phyloP scores from a whole-genome alignment of 2,113 vertebrate species.

The Gadus macrocephalus region DNA sequence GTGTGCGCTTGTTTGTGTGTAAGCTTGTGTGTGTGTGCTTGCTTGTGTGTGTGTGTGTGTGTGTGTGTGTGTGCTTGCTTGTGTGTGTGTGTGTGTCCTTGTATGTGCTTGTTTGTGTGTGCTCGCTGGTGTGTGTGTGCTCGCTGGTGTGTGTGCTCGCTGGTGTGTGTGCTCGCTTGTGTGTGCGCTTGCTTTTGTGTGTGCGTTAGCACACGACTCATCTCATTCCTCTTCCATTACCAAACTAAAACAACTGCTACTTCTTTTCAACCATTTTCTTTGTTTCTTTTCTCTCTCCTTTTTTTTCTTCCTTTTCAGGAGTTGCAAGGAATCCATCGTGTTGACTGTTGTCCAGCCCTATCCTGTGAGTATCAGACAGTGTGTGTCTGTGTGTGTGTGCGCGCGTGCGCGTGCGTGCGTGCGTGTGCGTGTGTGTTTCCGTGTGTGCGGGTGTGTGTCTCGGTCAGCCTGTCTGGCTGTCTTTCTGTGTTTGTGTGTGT shows the following conservation, averaged over 20 bases:
- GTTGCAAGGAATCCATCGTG: constrained; percentile 96
- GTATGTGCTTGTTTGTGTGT: no score
- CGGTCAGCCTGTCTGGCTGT: no score
- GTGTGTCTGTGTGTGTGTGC: neutral
- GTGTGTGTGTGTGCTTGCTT: neutral
- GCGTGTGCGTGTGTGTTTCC: no score
- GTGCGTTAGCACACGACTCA: no score
- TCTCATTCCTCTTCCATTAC: no score
- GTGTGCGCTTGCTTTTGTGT: no score
- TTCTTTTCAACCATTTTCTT: no score
- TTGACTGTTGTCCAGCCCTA: constrained; percentile 95
- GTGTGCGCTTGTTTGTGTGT: no score
- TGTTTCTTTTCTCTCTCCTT: neutral
- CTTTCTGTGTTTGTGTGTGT: no score
- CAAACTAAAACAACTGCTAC: no score
- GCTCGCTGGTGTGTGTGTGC: neutral
- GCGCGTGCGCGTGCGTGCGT: no score
- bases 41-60: neutral
- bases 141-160: neutral
- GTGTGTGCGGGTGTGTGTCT: no score
- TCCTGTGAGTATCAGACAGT: constrained; percentile 49
- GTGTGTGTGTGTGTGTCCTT: neutral
- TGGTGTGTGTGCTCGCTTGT: constrained; percentile 26
- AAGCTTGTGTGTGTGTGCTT: neutral
- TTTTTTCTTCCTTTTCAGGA: constrained; percentile 70